Percentiles rank a stretch among this genome's conserved stretches.
Evolutionary conservation across 2,113 vertebrate species (phyloP).

Genomic region (Astatotilapia flaviijosephi): DNA sequence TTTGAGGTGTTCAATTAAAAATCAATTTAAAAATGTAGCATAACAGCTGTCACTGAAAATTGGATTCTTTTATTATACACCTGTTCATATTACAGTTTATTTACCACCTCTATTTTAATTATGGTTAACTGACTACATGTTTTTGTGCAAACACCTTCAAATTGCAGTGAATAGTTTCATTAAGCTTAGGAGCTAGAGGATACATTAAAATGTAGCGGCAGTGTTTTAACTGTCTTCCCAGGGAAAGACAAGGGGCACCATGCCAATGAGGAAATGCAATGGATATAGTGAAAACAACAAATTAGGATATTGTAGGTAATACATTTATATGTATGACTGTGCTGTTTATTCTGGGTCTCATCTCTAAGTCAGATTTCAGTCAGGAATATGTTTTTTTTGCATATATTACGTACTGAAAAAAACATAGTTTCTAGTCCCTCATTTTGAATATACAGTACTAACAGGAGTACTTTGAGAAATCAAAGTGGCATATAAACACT

Average conservation of each 20-base stretch:
- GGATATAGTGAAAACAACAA: background rate
- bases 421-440: background rate
- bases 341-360: background rate
- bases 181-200: background rate
- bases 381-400: fast-evolving
- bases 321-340: background rate
- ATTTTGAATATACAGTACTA: background rate
- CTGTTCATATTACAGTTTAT: constrained; percentile 5
- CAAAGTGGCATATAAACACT: background rate
- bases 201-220: background rate
- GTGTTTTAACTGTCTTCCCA: background rate
- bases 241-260: background rate
- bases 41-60: constrained; percentile 19
- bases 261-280: background rate
- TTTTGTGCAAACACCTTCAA: constrained; percentile 1
- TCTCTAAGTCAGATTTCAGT: background rate
- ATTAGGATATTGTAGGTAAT: background rate
- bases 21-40: constrained; percentile 18
- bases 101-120: constrained; percentile 25
- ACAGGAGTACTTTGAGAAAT: background rate
- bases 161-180: background rate
- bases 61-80: constrained; percentile 7
- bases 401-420: background rate
- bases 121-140: constrained; percentile 16
- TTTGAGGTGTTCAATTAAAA: constrained; percentile 23